Evolutionary conservation across 2,797 vertebrate genomes (phyloP).

Genomic region (Oreochromis grahami): DNA sequence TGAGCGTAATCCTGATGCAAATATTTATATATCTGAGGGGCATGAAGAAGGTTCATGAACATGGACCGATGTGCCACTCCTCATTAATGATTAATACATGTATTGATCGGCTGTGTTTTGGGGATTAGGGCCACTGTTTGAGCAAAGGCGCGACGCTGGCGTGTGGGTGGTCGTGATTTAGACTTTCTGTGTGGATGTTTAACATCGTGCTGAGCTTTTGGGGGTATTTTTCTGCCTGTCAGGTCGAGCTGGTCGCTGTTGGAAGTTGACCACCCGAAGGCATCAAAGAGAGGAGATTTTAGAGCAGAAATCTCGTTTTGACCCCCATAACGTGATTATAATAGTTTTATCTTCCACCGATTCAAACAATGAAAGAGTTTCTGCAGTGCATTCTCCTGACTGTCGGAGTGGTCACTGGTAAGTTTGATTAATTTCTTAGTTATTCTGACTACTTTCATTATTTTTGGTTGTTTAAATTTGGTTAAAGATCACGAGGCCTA

Average conservation of each 20-base stretch:
- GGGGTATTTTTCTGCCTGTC: background rate
- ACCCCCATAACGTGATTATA: background rate
- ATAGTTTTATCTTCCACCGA: background rate
- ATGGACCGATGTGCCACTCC: background rate
- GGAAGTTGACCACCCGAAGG: background rate
- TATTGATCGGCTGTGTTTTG: conserved; percentile 65
- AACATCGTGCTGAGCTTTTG: background rate
- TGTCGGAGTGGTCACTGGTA: conserved; percentile 54
- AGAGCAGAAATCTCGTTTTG: background rate
- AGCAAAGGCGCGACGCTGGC: conserved; percentile 30
- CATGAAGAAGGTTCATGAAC: background rate
- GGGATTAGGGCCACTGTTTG: conserved; percentile 50
- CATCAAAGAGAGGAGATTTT: background rate
- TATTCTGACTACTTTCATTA: background rate
- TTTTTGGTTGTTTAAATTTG: background rate
- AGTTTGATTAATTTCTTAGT: conserved; percentile 1
- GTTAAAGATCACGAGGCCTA: background rate
- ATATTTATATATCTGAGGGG: background rate
- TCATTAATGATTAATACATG: conserved; percentile 67
- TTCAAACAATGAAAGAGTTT: conserved; percentile 44
- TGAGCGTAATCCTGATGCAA: background rate
- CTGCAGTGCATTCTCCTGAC: conserved; percentile 44
- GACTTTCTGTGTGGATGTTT: background rate
- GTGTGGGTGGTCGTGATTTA: conserved; percentile 6
- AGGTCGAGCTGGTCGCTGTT: background rate